Base-by-base conservation (phyloP, 2,888 invertebrate genomes). In the Lathronympha strigana region DNA sequence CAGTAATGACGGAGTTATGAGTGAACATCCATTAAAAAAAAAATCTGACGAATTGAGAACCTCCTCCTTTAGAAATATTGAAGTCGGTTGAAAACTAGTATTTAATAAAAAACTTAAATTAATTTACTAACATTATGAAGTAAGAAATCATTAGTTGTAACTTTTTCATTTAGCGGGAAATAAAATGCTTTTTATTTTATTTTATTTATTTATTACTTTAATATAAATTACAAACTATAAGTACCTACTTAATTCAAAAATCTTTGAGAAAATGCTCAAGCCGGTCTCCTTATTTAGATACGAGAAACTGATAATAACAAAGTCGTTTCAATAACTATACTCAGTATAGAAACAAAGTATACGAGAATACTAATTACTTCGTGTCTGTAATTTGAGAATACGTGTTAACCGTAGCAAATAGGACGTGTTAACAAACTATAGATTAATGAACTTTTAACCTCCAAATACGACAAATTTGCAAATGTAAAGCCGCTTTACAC, bases 251-350 rank as follows among this genome's bases (percentile, higher is more conserved):
- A 38, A 4, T 54, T 21, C 36, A n/a, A 23, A 25, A 17, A 25
- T 19, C 8, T 15, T 17, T 17, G 28, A 55, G 57, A 57, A 45
- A 19, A 17, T 2, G 5, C 15, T 25, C 23, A 15, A 43, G 19
- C 43, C 4, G n/a, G 43, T 43, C 19, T 55, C 28, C 19, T 13
- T 45, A 57, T 21, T 28, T 45, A 57, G n/a, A 43, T 51, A 51
- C 38, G 8, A 51, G 5, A 43, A 17, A 61, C 17, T 17, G 33
- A 53, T 75, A 77, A 80, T 76, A 72, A 73, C 70, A 70, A 71
- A 73, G 69, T 69, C 68, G 72, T 71, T 76, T 69, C 50, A 58
- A 60, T 45, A 45, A 45, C 67, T 21, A 36, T 23, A n/a, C 28
- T 19, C 13, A 6, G 38, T 15, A 55, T 40, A n/a, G 40, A 36